phyloP scores from a whole-genome alignment of 2,797 vertebrate species.

The Prionace glauca region DNA sequence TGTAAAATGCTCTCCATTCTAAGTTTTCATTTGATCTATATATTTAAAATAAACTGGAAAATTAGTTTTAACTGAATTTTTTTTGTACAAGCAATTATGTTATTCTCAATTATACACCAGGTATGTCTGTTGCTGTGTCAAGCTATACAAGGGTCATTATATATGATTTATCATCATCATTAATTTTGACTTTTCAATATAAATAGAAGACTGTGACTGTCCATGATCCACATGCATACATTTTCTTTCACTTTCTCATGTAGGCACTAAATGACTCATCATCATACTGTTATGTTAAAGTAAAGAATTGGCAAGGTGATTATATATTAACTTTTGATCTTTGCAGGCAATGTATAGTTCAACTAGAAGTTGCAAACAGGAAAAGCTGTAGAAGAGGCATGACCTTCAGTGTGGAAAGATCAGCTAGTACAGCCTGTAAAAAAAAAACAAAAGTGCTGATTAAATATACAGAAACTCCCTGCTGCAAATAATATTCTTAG shows the following conservation, averaged over 20 bases:
- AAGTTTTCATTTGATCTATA: background rate
- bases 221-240: conserved; percentile 4
- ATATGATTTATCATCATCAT: background rate
- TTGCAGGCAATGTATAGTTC: conserved; percentile 48
- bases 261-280: conserved; percentile 19
- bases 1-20: background rate
- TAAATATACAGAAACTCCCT: conserved; percentile 42
- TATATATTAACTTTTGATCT: background rate
- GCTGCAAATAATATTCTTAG: background rate
- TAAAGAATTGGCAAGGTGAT: conserved; percentile 9
- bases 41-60: background rate
- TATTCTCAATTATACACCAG: conserved; percentile 17
- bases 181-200: conserved; percentile 10
- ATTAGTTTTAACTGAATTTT: background rate
- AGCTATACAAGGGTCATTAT: background rate
- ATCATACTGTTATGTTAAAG: background rate
- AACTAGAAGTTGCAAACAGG: conserved; percentile 82
- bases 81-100: background rate
- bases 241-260: conserved; percentile 32
- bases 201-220: conserved; percentile 22
- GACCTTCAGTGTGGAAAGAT: conserved; percentile 95
- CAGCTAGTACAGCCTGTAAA: conserved; percentile 91
- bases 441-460: conserved; percentile 47
- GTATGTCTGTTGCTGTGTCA: conserved; percentile 11
- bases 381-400: conserved; percentile 98